Evolutionary conservation across 2,888 invertebrate species (phyloP).

Genomic region (Stenichneumon culpator): DNA sequence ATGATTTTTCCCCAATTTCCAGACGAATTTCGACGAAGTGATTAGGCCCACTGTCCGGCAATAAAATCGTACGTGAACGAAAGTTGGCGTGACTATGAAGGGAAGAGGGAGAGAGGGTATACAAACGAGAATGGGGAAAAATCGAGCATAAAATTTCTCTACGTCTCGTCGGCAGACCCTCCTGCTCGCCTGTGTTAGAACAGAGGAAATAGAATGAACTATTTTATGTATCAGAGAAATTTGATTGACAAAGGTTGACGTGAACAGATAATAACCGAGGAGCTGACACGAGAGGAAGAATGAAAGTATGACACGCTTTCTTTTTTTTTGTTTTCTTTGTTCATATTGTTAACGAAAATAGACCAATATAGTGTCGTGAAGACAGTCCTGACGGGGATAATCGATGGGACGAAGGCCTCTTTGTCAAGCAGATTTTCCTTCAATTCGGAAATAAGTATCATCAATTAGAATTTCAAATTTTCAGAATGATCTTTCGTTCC

Average conservation of each 20-base stretch:
- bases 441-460: not conserved
- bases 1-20: constrained; percentile 58
- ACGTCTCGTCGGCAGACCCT: not conserved
- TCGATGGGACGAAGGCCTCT: not conserved
- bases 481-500: not conserved
- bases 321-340: not conserved
- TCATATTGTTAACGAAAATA: not conserved
- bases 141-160: constrained; percentile 15
- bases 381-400: not conserved
- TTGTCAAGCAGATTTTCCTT: not conserved
- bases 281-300: not conserved
- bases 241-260: constrained; percentile 14
- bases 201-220: not conserved
- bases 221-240: not conserved
- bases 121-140: constrained; percentile 11
- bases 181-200: not conserved
- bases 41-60: constrained; percentile 37
- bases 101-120: constrained; percentile 2
- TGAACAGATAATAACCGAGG: not conserved
- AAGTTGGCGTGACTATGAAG: constrained; percentile 3
- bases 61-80: constrained; percentile 30
- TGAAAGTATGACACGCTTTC: not conserved
- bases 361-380: not conserved
- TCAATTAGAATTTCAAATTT: not conserved
- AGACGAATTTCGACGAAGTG: constrained; percentile 55